Evolutionary conservation across 92 coral and sea anemone genomes (phyloP).

Genomic region (Heliopora coerulea): DNA sequence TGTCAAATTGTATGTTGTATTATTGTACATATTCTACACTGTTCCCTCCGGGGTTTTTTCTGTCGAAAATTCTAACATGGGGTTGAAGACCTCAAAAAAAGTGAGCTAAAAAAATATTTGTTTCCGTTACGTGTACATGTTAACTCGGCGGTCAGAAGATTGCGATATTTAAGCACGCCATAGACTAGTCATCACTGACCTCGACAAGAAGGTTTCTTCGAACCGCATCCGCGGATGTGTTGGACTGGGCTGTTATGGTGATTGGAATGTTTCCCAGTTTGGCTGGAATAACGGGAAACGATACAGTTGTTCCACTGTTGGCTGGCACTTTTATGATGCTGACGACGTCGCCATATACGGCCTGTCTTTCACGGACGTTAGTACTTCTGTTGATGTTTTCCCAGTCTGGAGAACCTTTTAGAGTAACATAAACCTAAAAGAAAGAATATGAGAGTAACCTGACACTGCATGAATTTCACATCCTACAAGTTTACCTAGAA

Average conservation of each 20-base stretch:
- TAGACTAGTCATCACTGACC: slow-evolving; percentile 53
- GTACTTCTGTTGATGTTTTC: slow-evolving; percentile 50
- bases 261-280: slow-evolving; percentile 75
- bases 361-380: slow-evolving; percentile 15
- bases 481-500: too few relatives aligned
- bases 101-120: too few relatives aligned
- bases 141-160: background rate
- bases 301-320: slow-evolving; percentile 71
- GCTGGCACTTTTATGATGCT: slow-evolving; percentile 62
- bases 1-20: too few relatives aligned
- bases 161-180: background rate
- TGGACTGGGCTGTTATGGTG: slow-evolving; percentile 80
- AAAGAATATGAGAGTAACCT: background rate
- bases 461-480: background rate
- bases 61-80: too few relatives aligned
- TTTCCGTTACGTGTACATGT: too few relatives aligned
- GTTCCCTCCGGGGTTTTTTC: too few relatives aligned
- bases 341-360: slow-evolving; percentile 54
- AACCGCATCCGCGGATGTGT: slow-evolving; percentile 78
- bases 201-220: slow-evolving; percentile 72
- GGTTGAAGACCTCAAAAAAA: too few relatives aligned
- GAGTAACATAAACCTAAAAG: slow-evolving; percentile 68
- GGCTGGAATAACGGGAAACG: slow-evolving; percentile 78
- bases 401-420: slow-evolving; percentile 70
- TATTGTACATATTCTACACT: too few relatives aligned